Base-by-base conservation (phyloP, 92 coral and sea anemone species). In the Virgularia gustaviana region DNA sequence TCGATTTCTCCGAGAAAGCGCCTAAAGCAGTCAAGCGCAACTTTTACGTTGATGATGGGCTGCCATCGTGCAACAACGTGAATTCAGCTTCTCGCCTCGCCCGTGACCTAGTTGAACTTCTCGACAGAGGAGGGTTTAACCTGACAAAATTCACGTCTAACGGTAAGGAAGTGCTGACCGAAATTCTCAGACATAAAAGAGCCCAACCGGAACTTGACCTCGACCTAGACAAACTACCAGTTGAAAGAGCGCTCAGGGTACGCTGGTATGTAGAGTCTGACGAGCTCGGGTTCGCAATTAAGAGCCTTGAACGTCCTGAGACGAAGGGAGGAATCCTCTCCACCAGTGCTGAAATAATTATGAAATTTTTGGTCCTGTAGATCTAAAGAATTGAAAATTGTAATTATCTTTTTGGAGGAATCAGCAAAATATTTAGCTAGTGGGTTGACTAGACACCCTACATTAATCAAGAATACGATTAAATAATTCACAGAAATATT, bases 281-380 rank as follows among this genome's bases (percentile, higher is more conserved):
- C 56, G 49, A 34, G n/a, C 67, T 84, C 0, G 85, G 79, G 4
- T 84, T 84, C 34, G 23, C 51, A 39, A 54, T 84, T 13, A 42
- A 37, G 43, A 34, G 64, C 2, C 78, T 79, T 1, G 39, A 52
- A 49, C 79, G 77, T 36, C 82, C 89, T 9, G 83, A 75, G 36
- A 80, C 89, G 2, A 80, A 70, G 66, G 36, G 89, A 4, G 85
- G 89, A 0, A 72, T 85, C 23, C 55, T 85, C 49, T 85, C 83
- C 2, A 70, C 80, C 12, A 73, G 73, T 18, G 76, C 52, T 77
- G 63, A 11, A 83, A 85, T 41, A 83, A 80, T 13, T 30, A 76
- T 6, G 78, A 75, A 0, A 63, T 81, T n/a, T 85, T 83, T 16
- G 83, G 72, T 7, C 86, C 89, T 20, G 83, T 85, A 11, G 66